Evolutionary conservation across 1,140 invertebrate genomes (phyloP).

Genomic region (Colletes latitarsis): DNA sequence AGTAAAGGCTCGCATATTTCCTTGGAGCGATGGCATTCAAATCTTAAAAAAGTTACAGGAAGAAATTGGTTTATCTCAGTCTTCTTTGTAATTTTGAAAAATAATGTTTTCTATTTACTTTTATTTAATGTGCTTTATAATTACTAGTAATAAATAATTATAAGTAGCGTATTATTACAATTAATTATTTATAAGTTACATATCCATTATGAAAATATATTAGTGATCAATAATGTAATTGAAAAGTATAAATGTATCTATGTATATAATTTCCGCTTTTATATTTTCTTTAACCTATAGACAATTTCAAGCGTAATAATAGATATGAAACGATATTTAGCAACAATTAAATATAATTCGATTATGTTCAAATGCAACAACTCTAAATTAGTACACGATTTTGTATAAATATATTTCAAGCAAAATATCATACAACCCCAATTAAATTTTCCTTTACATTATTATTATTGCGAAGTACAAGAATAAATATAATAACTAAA

Average conservation of each 20-base stretch:
- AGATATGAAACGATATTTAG: neutral
- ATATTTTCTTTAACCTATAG: neutral
- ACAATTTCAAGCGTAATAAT: neutral
- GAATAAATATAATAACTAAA: no score
- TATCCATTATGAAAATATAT: neutral
- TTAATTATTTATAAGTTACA: constrained; percentile 4
- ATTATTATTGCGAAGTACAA: no score
- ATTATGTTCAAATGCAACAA: neutral
- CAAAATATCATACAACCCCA: no score
- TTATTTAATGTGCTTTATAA: neutral
- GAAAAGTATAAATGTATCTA: neutral
- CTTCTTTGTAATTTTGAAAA: neutral
- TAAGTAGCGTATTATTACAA: neutral
- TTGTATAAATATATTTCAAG: no score
- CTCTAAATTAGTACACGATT: neutral
- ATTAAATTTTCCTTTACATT: no score
- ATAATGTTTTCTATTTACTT: neutral
- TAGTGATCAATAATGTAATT: neutral
- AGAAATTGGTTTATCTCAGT: constrained; percentile 29
- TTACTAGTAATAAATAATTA: neutral
- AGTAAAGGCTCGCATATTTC: constrained; percentile 76
- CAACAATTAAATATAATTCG: neutral
- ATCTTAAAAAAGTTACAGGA: constrained; percentile 69
- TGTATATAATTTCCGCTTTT: neutral
- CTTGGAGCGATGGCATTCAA: constrained; percentile 81